These are phyloP conservation scores for Axis porcinus DNA, from an alignment of 2,113 vertebrate species.

Conservation along the genomic window DNA sequence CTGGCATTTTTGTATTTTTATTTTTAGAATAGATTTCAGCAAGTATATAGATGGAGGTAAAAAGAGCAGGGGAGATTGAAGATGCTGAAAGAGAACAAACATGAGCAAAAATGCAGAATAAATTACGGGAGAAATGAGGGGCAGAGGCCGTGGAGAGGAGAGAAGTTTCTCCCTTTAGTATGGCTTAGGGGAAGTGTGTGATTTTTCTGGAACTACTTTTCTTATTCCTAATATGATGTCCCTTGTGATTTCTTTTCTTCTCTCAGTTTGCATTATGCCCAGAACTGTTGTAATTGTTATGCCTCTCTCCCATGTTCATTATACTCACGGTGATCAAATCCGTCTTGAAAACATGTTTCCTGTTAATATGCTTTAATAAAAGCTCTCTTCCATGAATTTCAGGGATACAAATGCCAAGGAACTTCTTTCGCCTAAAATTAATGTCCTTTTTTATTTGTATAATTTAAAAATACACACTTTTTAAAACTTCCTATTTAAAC, in stretches of 20 bases:
- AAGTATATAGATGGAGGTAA: not conserved
- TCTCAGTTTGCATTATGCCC: not conserved
- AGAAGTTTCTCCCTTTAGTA: not conserved
- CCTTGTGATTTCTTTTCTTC: not conserved
- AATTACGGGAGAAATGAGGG: not conserved
- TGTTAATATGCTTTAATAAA: not conserved
- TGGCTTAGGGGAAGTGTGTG: not conserved
- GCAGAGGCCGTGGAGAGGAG: not conserved
- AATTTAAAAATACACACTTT: conserved; percentile 2
- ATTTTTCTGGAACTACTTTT: not conserved
- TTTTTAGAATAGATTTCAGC: conserved; percentile 1
- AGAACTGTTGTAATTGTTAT: not conserved
- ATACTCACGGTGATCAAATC: not conserved
- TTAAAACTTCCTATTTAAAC: not conserved
- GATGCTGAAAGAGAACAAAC: not conserved
- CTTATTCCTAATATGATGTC: not conserved
- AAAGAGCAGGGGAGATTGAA: not conserved
- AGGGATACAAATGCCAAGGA: not conserved
- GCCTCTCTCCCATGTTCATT: not conserved
- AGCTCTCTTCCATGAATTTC: not conserved
- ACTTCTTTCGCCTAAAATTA: not conserved
- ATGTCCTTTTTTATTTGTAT: not conserved
- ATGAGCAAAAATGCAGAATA: not conserved
- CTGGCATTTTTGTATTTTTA: not conserved
- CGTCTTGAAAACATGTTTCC: not conserved